Base-by-base conservation (phyloP, 2,888 invertebrate species). In the Tachystola acroxantha region DNA sequence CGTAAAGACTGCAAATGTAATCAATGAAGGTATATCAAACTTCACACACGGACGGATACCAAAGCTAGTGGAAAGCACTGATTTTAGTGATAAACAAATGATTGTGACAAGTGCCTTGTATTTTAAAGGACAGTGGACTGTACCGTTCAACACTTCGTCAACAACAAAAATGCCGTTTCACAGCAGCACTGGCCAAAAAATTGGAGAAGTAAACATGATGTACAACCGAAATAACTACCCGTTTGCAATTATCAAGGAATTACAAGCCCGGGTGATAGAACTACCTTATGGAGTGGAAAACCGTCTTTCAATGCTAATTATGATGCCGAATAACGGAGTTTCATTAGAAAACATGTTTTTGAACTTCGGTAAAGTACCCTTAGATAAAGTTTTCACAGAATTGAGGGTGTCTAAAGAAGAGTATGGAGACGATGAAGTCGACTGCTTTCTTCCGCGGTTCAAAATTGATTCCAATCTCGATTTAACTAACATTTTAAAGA, bases 121-220 rank as follows among this genome's bases (percentile, higher is more conserved):
- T 61, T 94, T 94, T 62, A 92, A 92, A 71, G 93, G 93, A 0
- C 86, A 89, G 39, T 94, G 94, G 94, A 82, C 88, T 33, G 58
- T 78, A 4, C 92, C 91, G 0, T 93, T 93, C 49, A 91, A 93
- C 45, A 47, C 52, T 3, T 71, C 88, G 0, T 73, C 70, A 0
- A 93, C 93, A 0, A 56, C 52, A 0, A 57, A 55, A 34, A 82
- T 87, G 47, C 71, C 88, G 0, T 93, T 93, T 53, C 89, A 78
- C 42, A 81, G 90, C 52, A 89, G 90, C 32, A 64, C 79, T 2
- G 88, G 87, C 5, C 59, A 68, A 4, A 60, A 78, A 36, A 64
- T 86, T 11, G 89, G 90, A 0, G 75, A 89, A 39, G 92, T 93
- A 0, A 88, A 91, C 34, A 94, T 95, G 93, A 95, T 96, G 94